Evolutionary conservation across 2,888 invertebrate species (phyloP).

Genomic region (Drosophila fulvimacula): DNA sequence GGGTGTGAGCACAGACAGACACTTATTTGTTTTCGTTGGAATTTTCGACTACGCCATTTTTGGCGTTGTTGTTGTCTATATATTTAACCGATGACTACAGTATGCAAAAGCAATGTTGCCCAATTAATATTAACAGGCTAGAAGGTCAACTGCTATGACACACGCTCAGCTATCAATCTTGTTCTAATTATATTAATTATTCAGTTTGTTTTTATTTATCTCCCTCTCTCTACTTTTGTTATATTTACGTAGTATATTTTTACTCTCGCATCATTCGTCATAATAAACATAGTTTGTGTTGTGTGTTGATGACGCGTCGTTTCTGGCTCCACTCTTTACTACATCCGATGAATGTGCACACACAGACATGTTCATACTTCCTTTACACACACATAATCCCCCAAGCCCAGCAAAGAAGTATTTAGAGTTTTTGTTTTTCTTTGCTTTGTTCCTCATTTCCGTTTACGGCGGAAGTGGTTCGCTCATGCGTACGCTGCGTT

Average conservation of each 20-base stretch:
- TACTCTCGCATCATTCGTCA: constrained; percentile 42
- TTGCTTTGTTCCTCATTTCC: constrained; percentile 68
- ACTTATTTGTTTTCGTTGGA: constrained; percentile 52
- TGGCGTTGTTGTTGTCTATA: constrained; percentile 26
- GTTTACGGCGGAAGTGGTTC: constrained; percentile 78
- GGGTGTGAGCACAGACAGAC: constrained; percentile 9
- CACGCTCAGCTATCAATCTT: constrained; percentile 9
- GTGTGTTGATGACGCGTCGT: constrained; percentile 51
- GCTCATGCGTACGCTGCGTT: constrained; percentile 73
- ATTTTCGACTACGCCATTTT: constrained; percentile 70
- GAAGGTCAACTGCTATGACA: constrained; percentile 63
- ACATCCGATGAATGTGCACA: constrained; percentile 33
- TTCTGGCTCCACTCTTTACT: constrained; percentile 38
- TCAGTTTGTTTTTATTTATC: constrained; percentile 9
- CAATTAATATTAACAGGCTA: constrained; percentile 35
- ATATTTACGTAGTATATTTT: constrained; percentile 20
- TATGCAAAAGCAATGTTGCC: constrained; percentile 45
- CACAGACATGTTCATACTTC: constrained; percentile 33
- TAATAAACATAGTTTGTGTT: constrained; percentile 43
- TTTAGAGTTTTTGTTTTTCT: constrained; percentile 25
- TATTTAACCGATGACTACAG: constrained; percentile 56
- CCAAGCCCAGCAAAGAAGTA: constrained; percentile 19
- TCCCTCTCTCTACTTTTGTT: constrained; percentile 3
- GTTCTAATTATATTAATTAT: constrained; percentile 62
- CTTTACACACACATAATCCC: constrained; percentile 58